Percentiles rank a stretch among this genome's conserved stretches.
Evolutionary conservation across 2,113 vertebrate genomes (phyloP).

Genomic region (Naja naja): DNA sequence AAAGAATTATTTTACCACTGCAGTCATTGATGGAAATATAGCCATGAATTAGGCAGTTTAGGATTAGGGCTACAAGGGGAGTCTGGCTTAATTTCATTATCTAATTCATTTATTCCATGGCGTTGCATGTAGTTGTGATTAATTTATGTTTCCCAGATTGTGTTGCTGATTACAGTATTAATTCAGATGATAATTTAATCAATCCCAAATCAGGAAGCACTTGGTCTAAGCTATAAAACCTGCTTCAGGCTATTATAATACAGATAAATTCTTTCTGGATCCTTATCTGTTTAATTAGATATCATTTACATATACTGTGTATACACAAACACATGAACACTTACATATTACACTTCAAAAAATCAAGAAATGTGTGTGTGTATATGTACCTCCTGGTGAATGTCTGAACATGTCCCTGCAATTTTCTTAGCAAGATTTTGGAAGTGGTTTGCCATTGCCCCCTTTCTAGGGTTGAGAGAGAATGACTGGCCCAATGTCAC

Average conservation of each 20-base stretch:
- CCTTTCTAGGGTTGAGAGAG: not conserved
- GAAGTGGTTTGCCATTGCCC: not conserved
- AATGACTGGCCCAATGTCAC: not conserved
- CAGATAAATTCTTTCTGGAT: not conserved
- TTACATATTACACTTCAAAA: not conserved
- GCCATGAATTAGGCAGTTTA: slow-evolving; percentile 1
- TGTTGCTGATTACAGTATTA: not conserved
- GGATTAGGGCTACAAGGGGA: not conserved
- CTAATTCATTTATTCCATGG: not conserved
- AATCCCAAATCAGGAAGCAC: slow-evolving; percentile 7
- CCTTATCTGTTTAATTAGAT: not conserved
- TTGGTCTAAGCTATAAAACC: not conserved
- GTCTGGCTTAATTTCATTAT: slow-evolving; percentile 3
- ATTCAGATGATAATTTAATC: not conserved
- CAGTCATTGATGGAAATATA: not conserved
- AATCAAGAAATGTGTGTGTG: not conserved
- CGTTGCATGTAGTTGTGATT: not conserved
- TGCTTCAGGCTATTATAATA: not conserved
- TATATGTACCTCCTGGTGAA: not conserved
- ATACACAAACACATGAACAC: not conserved
- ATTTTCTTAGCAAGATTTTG: not conserved
- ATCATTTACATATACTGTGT: not conserved
- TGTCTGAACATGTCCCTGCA: not conserved
- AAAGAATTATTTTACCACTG: not conserved
- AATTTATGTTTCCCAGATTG: not conserved